These are phyloP conservation scores for Mimas tiliae DNA, from an alignment of 2,888 invertebrate genomes.

Conservation along the genomic window DNA sequence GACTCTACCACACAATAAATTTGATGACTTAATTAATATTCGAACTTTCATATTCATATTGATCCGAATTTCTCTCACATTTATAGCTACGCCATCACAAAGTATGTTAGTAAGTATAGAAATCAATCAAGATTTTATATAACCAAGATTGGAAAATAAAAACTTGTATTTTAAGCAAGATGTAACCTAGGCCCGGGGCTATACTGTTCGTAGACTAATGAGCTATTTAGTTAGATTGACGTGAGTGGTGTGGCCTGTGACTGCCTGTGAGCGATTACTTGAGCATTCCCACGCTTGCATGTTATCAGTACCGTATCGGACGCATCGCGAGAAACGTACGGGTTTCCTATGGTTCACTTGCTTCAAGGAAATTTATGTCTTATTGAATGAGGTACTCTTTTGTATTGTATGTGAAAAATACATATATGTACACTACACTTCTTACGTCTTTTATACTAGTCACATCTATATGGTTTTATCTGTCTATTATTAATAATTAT, in stretches of 20 bases:
- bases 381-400: neutral
- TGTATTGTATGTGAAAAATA: neutral
- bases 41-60: neutral
- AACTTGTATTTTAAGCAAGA: neutral
- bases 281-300: slow-evolving; percentile 22
- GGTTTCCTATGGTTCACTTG: slow-evolving; percentile 19
- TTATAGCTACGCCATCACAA: neutral
- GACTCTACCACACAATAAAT: too few species aligned
- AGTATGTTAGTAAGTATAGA: neutral
- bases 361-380: slow-evolving; percentile 14
- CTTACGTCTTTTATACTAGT: neutral
- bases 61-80: slow-evolving; percentile 1
- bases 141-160: slow-evolving; percentile 3
- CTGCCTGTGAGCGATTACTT: slow-evolving; percentile 1
- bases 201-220: slow-evolving; percentile 20
- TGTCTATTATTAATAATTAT: too few species aligned
- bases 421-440: neutral
- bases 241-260: slow-evolving; percentile 19
- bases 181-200: neutral
- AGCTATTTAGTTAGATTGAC: slow-evolving; percentile 21
- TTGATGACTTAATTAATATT: neutral
- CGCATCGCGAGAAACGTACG: slow-evolving; percentile 23
- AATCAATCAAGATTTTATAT: slow-evolving; percentile 8
- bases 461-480: neutral
- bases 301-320: slow-evolving; percentile 19